A percentile compares a stretch with the other conserved stretches of the same genome.
phyloP scores from a whole-genome alignment of 2,797 vertebrate genomes.

The Poeciliopsis paucimaculata region DNA sequence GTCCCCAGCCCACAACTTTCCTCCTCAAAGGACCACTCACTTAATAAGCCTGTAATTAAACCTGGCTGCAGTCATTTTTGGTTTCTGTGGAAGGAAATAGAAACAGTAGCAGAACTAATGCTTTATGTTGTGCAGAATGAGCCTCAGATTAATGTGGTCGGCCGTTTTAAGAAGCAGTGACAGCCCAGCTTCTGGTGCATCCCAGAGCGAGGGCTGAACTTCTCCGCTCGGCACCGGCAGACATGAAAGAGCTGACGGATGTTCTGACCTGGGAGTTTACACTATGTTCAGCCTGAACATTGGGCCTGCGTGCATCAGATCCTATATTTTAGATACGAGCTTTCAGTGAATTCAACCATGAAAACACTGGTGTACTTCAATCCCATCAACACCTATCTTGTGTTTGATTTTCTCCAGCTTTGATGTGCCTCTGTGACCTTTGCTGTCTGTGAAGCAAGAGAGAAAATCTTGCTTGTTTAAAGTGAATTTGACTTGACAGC shows the following conservation, averaged over 20 bases:
- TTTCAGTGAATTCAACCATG: conserved; percentile 33
- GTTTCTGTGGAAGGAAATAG: conserved; percentile 50
- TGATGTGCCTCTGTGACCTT: conserved; percentile 48
- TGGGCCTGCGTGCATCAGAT: not conserved
- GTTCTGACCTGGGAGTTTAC: conserved; percentile 54
- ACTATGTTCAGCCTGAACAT: conserved; percentile 34
- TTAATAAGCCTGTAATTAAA: conserved; percentile 71
- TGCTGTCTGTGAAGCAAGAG: conserved; percentile 10
- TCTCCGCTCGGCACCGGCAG: conserved; percentile 3
- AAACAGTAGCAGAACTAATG: conserved; percentile 67
- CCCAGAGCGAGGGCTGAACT: conserved; percentile 30
- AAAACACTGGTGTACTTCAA: conserved; percentile 16
- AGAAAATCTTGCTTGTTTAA: conserved; percentile 25
- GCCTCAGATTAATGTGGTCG: conserved; percentile 29
- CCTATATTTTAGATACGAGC: conserved; percentile 28
- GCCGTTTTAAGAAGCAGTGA: conserved; percentile 35
- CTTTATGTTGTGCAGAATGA: conserved; percentile 50
- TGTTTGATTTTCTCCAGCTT: conserved; percentile 43
- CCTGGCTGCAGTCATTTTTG: conserved; percentile 53
- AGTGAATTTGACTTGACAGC: conserved; percentile 20
- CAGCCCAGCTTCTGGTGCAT: conserved; percentile 22
- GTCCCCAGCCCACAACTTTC: conserved; percentile 40
- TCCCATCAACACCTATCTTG: conserved; percentile 15
- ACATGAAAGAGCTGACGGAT: conserved; percentile 60
- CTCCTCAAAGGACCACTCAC: conserved; percentile 52